Percentiles rank a stretch among this genome's conserved stretches.
phyloP scores from a whole-genome alignment of 1,140 invertebrate species.

The Tyrophagus putrescentiae region DNA sequence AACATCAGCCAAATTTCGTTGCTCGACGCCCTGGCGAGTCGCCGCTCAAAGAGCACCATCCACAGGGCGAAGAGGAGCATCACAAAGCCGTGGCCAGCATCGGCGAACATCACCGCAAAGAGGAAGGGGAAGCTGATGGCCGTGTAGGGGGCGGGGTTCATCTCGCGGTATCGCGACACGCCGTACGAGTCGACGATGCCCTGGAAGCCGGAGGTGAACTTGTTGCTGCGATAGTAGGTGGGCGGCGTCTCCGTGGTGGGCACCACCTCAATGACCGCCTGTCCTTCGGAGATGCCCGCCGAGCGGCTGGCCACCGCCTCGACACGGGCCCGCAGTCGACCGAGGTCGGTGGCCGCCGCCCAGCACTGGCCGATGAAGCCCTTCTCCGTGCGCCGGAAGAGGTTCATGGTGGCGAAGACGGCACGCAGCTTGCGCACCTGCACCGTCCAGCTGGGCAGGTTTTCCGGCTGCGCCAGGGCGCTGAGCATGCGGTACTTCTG shows the following conservation, averaged over 20 bases:
- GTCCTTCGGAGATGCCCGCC: conserved; percentile 23
- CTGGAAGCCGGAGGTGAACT: conserved; percentile 84
- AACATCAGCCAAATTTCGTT: conserved; percentile 37
- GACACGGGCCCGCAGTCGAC: conserved; percentile 12
- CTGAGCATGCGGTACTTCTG: conserved; percentile 56
- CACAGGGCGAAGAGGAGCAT: conserved; percentile 53
- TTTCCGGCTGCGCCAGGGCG: conserved; percentile 67
- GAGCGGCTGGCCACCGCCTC: not conserved
- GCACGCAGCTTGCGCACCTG: conserved; percentile 69
- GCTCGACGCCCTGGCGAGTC: conserved; percentile 24
- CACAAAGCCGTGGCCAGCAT: conserved; percentile 43
- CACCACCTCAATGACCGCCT: conserved; percentile 21
- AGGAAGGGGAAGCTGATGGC: conserved; percentile 93
- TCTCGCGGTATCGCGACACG: conserved; percentile 80
- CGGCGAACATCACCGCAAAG: conserved; percentile 93
- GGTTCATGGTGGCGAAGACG: conserved; percentile 43
- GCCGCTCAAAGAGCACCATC: conserved; percentile 43
- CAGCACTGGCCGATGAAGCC: conserved; percentile 41
- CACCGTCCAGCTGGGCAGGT: conserved; percentile 82
- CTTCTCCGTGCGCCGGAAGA: conserved; percentile 43
- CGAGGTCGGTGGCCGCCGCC: conserved; percentile 22
- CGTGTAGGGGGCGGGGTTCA: conserved; percentile 83
- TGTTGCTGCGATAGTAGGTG: conserved; percentile 21
- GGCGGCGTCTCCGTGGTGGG: conserved; percentile 20
- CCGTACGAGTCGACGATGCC: conserved; percentile 88